These are phyloP conservation scores for Ailurus styani DNA, from an alignment of 2,113 vertebrate genomes.

Conservation along the genomic window DNA sequence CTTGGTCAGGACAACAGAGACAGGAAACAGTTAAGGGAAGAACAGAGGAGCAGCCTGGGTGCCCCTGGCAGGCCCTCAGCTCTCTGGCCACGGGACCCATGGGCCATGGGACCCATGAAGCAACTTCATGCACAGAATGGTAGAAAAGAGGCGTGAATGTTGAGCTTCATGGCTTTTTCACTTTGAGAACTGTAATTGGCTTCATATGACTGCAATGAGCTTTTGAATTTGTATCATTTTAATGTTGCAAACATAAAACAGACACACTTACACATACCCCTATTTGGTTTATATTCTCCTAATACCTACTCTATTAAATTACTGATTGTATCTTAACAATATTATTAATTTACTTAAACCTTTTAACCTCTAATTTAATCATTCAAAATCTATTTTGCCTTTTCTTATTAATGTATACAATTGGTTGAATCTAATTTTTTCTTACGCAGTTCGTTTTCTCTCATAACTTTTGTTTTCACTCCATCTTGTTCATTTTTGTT, in stretches of 20 bases:
- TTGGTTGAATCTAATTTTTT: background rate
- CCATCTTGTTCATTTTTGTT: background rate
- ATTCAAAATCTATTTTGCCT: background rate
- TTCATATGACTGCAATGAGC: background rate
- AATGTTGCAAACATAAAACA: background rate
- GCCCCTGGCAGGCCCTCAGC: background rate
- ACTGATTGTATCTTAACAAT: background rate
- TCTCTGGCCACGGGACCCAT: background rate
- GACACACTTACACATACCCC: background rate
- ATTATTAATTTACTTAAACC: background rate
- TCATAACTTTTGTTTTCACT: background rate
- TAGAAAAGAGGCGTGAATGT: background rate
- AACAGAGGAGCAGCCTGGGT: background rate
- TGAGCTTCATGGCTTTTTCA: background rate
- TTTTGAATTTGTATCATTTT: background rate
- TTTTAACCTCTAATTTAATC: background rate
- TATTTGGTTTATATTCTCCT: background rate
- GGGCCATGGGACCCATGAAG: background rate
- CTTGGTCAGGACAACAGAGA: background rate
- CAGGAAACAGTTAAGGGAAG: background rate
- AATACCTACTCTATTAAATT: background rate
- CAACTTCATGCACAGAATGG: accelerated
- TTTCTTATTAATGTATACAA: background rate
- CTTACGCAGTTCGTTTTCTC: background rate
- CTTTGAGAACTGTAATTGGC: background rate